Evolutionary conservation across 2,797 vertebrate species (phyloP).

Genomic region (Anisognathus igniventris): DNA sequence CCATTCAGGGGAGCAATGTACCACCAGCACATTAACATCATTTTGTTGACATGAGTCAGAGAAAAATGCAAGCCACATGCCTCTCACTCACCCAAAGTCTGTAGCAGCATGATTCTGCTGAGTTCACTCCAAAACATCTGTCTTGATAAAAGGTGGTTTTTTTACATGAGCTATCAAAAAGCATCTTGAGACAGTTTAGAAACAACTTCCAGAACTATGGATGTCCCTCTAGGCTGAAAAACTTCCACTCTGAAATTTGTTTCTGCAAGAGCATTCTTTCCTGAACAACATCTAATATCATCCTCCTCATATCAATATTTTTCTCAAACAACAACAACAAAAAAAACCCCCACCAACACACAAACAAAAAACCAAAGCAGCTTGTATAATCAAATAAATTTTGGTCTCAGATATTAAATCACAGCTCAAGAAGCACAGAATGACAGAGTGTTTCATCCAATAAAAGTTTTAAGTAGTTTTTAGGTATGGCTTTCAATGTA

Average conservation of each 20-base stretch:
- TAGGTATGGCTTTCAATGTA: neutral
- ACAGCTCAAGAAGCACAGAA: neutral
- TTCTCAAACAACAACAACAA: neutral
- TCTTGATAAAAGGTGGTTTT: neutral
- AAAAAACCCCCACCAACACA: neutral
- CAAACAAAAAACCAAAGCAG: neutral
- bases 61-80: neutral
- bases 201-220: neutral
- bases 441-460: neutral
- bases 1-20: neutral
- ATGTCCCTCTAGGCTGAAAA: neutral
- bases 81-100: neutral
- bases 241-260: neutral
- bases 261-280: neutral
- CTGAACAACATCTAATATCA: accelerated
- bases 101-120: neutral
- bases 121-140: neutral
- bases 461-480: neutral
- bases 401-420: neutral
- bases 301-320: neutral
- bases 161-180: neutral
- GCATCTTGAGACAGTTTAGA: neutral
- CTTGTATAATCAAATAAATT: neutral
- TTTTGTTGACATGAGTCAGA: neutral
- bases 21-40: neutral